Conservation (phyloP, 2,797 vertebrate species). For the Tympanoctomys barrerae region DNA sequence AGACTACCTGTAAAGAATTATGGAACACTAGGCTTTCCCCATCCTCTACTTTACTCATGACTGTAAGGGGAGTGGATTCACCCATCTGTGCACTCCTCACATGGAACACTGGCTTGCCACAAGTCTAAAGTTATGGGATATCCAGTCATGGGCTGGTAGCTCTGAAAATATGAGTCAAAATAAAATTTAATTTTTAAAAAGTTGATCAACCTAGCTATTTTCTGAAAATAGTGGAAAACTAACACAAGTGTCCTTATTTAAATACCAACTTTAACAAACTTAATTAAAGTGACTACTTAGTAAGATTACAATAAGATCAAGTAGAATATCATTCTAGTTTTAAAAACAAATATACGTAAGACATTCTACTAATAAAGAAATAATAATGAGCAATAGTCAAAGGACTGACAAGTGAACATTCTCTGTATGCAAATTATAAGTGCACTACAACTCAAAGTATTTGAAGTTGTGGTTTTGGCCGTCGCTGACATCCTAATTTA, state of each 20-base stretch:
- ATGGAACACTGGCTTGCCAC: background rate
- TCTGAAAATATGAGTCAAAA: background rate
- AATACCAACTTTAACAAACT: background rate
- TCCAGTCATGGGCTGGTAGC: background rate
- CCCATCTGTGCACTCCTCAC: too few species aligned
- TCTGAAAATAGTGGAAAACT: background rate
- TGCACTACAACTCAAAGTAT: background rate
- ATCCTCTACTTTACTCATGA: too few species aligned
- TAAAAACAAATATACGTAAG: background rate
- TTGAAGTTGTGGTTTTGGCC: background rate
- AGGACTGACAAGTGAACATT: background rate
- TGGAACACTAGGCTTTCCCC: too few species aligned
- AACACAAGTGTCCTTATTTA: background rate
- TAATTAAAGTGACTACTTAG: background rate
- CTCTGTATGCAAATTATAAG: background rate
- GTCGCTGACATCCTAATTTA: background rate
- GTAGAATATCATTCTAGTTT: background rate
- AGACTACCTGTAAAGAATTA: background rate
- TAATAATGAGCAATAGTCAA: background rate
- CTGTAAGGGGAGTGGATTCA: background rate
- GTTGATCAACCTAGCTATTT: background rate
- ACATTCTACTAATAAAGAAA: background rate
- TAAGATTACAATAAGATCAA: background rate
- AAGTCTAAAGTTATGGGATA: background rate
- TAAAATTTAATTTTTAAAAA: background rate